Conservation (phyloP, 2,888 invertebrate genomes). For the Polia nebulosa region DNA sequence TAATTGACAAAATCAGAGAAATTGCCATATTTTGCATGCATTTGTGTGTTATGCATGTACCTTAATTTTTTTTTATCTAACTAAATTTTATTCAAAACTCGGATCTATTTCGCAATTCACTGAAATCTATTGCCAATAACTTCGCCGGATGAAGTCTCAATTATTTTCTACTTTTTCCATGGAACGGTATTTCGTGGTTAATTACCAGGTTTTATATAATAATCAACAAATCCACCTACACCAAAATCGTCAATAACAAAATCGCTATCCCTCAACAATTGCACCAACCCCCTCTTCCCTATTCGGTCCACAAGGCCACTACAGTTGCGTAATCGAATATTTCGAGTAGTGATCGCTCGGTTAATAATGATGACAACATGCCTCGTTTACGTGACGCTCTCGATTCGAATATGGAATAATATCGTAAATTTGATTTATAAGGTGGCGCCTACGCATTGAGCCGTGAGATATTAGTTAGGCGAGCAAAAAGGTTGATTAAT, state of each 20-base stretch:
- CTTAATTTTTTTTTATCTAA: too few species aligned
- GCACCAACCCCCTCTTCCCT: slow-evolving; percentile 68
- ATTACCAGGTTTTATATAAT: too few species aligned
- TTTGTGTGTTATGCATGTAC: too few species aligned
- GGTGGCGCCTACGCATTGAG: slow-evolving; percentile 28
- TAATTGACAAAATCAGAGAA: too few species aligned
- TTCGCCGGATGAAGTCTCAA: too few species aligned
- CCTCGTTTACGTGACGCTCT: slow-evolving; percentile 45
- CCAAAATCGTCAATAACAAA: not conserved
- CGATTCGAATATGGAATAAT: slow-evolving; percentile 49
- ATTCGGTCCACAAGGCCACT: slow-evolving; percentile 78
- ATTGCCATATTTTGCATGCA: too few species aligned
- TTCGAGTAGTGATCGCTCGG: slow-evolving; percentile 78
- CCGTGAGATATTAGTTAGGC: slow-evolving; percentile 2
- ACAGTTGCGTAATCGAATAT: slow-evolving; percentile 78
- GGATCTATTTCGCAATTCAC: too few species aligned
- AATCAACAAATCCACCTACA: not conserved
- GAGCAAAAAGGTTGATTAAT: slow-evolving; percentile 15
- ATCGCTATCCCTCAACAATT: slow-evolving; percentile 57
- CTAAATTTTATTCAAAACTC: too few species aligned
- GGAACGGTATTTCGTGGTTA: too few species aligned
- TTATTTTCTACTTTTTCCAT: too few species aligned
- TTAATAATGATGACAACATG: slow-evolving; percentile 64
- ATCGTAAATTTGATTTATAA: slow-evolving; percentile 57
- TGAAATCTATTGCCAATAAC: too few species aligned